Evolutionary conservation across 2,797 vertebrate species (phyloP).

Genomic region (Chelon labrosus): DNA sequence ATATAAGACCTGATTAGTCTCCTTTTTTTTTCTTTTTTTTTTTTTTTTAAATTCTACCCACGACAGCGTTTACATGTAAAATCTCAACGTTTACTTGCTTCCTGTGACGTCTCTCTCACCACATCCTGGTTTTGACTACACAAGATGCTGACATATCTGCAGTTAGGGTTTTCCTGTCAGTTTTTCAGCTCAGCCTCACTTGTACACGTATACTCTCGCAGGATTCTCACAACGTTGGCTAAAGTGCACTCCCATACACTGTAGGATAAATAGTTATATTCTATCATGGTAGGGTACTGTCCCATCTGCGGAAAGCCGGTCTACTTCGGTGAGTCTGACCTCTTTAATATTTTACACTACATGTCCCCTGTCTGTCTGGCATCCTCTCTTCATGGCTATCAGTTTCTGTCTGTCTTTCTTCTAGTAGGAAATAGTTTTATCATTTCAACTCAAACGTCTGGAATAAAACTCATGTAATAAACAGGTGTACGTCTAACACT

Average conservation of each 20-base stretch:
- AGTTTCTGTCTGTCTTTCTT: neutral
- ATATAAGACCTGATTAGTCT: conserved; percentile 6
- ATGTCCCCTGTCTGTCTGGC: conserved; percentile 7
- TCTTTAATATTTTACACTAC: conserved; percentile 27
- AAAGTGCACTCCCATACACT: conserved; percentile 18
- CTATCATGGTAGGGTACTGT: conserved; percentile 88
- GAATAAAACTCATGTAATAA: neutral
- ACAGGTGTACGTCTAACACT: neutral
- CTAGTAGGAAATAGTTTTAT: neutral
- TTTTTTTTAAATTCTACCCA: conserved; percentile 6
- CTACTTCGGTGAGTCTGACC: conserved; percentile 88
- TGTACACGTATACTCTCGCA: conserved; percentile 6
- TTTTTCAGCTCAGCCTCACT: conserved; percentile 40
- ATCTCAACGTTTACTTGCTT: conserved; percentile 67
- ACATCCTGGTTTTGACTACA: conserved; percentile 84
- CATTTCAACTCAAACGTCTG: neutral
- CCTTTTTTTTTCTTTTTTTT: neutral
- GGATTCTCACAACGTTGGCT: conserved; percentile 17
- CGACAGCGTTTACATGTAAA: conserved; percentile 38
- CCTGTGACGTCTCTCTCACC: conserved; percentile 80
- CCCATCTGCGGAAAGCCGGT: conserved; percentile 90
- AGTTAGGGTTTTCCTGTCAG: conserved; percentile 76
- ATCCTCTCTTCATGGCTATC: neutral
- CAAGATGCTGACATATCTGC: conserved; percentile 52
- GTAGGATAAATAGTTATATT: conserved; percentile 56